A percentile compares a stretch with the other conserved stretches of the same genome.
These are phyloP conservation scores for Zaprionus africanus DNA, from an alignment of 1,140 invertebrate species.

Conservation along the genomic window DNA sequence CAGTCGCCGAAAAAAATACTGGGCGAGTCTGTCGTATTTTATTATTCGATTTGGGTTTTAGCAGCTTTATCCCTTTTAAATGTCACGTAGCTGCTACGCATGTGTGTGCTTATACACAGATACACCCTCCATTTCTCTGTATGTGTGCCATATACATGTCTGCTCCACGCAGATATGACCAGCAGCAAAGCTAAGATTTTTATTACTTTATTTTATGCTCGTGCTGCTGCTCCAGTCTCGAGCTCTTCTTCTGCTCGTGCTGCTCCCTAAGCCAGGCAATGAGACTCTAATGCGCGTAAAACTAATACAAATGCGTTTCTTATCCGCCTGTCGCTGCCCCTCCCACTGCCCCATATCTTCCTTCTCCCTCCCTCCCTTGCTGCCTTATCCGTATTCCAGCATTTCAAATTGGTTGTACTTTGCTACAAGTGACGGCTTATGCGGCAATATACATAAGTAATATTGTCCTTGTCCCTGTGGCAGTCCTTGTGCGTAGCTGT, in stretches of 20 bases:
- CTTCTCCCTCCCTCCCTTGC: neutral
- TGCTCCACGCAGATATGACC: slow-evolving; percentile 70
- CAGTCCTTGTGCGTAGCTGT: slow-evolving; percentile 5
- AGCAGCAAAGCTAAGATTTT: slow-evolving; percentile 71
- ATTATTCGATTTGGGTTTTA: slow-evolving; percentile 77
- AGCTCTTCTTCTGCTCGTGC: slow-evolving; percentile 20
- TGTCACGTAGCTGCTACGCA: slow-evolving; percentile 65
- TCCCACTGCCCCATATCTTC: too few relatives aligned
- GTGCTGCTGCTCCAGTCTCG: slow-evolving; percentile 43
- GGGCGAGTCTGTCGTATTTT: slow-evolving; percentile 64
- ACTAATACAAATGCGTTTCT: slow-evolving; percentile 82
- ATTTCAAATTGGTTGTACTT: slow-evolving; percentile 80
- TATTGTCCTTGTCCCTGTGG: slow-evolving; percentile 57
- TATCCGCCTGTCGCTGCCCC: slow-evolving; percentile 53
- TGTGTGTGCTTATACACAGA: slow-evolving; percentile 38
- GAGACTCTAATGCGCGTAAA: slow-evolving; percentile 82
- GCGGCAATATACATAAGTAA: slow-evolving; percentile 81
- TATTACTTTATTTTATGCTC: slow-evolving; percentile 82
- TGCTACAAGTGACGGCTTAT: slow-evolving; percentile 80
- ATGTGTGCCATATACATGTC: slow-evolving; percentile 53
- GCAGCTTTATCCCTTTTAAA: slow-evolving; percentile 74
- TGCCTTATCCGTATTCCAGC: slow-evolving; percentile 19
- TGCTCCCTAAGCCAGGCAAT: slow-evolving; percentile 73
- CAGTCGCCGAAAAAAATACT: slow-evolving; percentile 21
- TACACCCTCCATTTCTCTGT: slow-evolving; percentile 25